Evolutionary conservation across 2,888 invertebrate genomes (phyloP).

Genomic region (Drosophila putrida): DNA sequence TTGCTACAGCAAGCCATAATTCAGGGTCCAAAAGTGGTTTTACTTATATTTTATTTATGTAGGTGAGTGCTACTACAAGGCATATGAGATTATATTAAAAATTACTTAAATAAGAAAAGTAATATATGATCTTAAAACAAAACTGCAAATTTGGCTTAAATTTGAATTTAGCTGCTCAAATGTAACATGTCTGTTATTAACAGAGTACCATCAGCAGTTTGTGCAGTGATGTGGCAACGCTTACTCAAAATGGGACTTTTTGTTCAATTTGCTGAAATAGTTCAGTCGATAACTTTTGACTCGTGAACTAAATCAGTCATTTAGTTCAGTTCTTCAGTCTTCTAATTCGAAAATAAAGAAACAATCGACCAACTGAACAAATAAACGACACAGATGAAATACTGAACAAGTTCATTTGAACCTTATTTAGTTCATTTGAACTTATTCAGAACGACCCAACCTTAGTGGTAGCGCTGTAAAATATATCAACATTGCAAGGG

Average conservation of each 20-base stretch:
- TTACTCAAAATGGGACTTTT: not conserved
- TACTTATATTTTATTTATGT: not conserved
- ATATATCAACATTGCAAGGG: not conserved
- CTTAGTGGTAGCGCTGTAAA: not conserved
- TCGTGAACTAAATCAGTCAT: too few relatives aligned
- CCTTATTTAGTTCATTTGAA: too few relatives aligned
- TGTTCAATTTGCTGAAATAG: too few relatives aligned
- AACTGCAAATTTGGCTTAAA: not conserved
- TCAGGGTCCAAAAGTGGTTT: slow-evolving; percentile 18
- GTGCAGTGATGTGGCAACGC: slow-evolving; percentile 35
- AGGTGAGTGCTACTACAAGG: slow-evolving; percentile 49
- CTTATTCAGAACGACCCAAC: too few relatives aligned
- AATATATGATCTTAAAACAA: too few relatives aligned
- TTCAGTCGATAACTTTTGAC: too few relatives aligned
- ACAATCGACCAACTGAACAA: too few relatives aligned
- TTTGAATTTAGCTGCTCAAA: slow-evolving; percentile 11
- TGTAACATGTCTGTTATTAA: slow-evolving; percentile 16
- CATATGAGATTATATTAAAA: slow-evolving; percentile 26
- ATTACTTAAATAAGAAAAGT: not conserved
- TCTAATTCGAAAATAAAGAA: too few relatives aligned
- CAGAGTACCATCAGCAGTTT: slow-evolving; percentile 15
- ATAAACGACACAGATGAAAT: too few relatives aligned
- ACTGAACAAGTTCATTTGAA: too few relatives aligned
- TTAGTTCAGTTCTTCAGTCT: too few relatives aligned
- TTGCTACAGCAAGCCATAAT: slow-evolving; percentile 53